Evolutionary conservation across 1,140 invertebrate species (phyloP).

Genomic region (Pissodes strobi): DNA sequence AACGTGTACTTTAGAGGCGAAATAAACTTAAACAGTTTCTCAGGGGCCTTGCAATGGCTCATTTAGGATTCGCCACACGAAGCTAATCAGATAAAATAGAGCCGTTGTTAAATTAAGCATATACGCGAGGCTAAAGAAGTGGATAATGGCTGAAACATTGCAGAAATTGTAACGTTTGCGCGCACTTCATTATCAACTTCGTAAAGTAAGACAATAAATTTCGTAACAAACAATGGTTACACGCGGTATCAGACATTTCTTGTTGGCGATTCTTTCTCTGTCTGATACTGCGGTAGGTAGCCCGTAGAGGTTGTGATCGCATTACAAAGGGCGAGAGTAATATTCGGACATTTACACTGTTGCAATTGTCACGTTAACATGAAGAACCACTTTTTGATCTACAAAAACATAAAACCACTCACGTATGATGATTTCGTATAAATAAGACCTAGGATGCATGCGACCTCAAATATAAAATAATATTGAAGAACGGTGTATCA

Average conservation of each 20-base stretch:
- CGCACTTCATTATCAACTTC: conserved; percentile 36
- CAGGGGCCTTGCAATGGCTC: conserved; percentile 9
- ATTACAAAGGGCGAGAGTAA: not conserved
- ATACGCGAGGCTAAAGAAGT: conserved; percentile 26
- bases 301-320: not conserved
- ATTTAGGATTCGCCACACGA: conserved; percentile 33
- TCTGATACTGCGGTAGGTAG: conserved; percentile 11
- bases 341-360: too few relatives aligned
- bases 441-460: too few relatives aligned
- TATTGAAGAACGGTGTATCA: too few relatives aligned
- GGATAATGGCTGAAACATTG: conserved; percentile 38
- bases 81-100: conserved; percentile 36
- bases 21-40: conserved; percentile 29
- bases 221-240: conserved; percentile 4
- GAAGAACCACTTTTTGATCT: too few relatives aligned
- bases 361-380: too few relatives aligned
- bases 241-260: conserved; percentile 18
- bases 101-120: conserved; percentile 34
- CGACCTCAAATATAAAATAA: too few relatives aligned
- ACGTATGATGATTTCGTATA: too few relatives aligned
- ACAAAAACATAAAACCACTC: too few relatives aligned
- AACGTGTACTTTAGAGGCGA: conserved; percentile 25
- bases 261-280: conserved; percentile 12
- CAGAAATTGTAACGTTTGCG: conserved; percentile 30
- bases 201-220: conserved; percentile 34